Conservation (phyloP, 2,113 vertebrate species). For the Vidua macroura region DNA sequence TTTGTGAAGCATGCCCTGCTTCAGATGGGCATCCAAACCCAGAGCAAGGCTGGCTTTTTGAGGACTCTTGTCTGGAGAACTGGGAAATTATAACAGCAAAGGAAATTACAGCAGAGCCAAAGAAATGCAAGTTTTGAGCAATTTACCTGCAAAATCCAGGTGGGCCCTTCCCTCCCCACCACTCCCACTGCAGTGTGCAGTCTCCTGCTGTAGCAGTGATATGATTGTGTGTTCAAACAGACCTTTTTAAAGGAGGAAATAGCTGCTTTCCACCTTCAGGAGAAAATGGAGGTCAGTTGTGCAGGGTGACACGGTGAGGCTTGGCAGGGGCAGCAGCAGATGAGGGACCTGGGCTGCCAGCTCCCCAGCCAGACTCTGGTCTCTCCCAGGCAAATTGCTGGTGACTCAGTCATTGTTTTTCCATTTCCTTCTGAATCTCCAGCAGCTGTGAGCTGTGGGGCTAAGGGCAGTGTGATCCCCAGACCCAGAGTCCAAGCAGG, state of each 20-base stretch:
- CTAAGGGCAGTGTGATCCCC: background rate
- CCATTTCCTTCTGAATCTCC: background rate
- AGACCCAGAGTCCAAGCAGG: background rate
- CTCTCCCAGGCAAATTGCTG: background rate
- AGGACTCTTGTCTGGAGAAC: background rate
- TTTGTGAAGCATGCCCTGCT: background rate
- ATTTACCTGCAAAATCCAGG: background rate
- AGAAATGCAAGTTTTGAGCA: background rate
- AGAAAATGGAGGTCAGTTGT: background rate
- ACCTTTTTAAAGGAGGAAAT: background rate
- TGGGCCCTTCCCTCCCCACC: background rate
- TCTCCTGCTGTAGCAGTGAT: background rate
- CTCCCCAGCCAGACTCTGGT: background rate
- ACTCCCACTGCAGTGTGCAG: background rate
- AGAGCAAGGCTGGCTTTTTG: background rate
- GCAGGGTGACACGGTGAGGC: background rate
- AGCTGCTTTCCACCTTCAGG: background rate
- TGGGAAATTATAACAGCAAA: background rate
- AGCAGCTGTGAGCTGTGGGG: background rate
- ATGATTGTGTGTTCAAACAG: background rate
- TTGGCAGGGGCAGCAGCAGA: background rate
- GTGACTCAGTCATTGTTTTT: background rate
- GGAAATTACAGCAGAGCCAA: background rate
- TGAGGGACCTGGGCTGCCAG: background rate
- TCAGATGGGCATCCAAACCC: background rate